Base-by-base conservation (phyloP, 2,797 vertebrate genomes). In the Neosilurus mollespiculum region DNA sequence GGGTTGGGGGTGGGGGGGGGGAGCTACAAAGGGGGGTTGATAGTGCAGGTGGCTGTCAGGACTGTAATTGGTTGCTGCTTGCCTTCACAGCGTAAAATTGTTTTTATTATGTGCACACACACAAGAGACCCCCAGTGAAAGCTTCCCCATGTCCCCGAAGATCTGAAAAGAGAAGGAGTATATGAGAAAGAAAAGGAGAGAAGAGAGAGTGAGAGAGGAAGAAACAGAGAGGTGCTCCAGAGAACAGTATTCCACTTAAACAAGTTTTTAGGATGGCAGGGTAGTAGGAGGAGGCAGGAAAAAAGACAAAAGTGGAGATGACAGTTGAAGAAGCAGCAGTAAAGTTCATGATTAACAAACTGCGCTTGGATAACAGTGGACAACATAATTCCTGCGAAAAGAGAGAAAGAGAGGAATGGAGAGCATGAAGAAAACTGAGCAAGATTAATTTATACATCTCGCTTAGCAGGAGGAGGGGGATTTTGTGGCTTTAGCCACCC, bases 1-100 rank as follows among this genome's bases (percentile, higher is more conserved):
- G 65, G 30, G 30, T 30, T 30, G 30, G 30, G 37, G n/a, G 10
- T 49, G 53, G 37, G 59, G 37, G n/a, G 10, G 54, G 53, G 37
- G 59, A 89, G 90, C 2, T 81, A 20, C 11, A 77, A 61, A 58
- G 94, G 94, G 95, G 95, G 92, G 95, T 94, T 86, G 90, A 95
- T 96, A 94, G 96, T 98, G 98, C 98, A 99, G 98, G 98, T 99
- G 98, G 97, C 98, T 97, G 96, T 98, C 96, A 97, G 96, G 96
- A 97, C 95, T 95, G 96, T 99, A 99, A 99, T 99, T 99, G 97
- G 96, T 95, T 93, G 91, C 96, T 96, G 96, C 97, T 97, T 97
- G 96, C 96, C 96, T 98, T 95, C 90, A 93, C 95, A 95, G 97
- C 96, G 96, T 98, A 97, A 98, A 98, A 99, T 98, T 98, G 97